Evolutionary conservation across 1,140 invertebrate species (phyloP), one percentile per base, ranked within the genome.

Genomic region (Atta texana): DNA sequence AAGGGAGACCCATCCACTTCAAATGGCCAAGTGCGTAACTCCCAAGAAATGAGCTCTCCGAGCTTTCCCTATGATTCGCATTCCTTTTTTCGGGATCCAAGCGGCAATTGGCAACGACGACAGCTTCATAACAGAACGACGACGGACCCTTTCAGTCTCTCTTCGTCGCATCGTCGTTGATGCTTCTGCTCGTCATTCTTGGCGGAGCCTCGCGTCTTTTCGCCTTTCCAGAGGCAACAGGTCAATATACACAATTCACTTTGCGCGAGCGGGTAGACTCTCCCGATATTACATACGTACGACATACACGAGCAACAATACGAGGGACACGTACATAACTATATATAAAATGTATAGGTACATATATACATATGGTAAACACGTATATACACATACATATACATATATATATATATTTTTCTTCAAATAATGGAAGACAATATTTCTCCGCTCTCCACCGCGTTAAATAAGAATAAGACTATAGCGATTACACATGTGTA

Each of bases 391-490:
- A 91, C 39, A 44, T 10, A 44, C 39, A 44, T 44, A 64, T 75
- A 89, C 64, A 80, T 59, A 87, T 76, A 90, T 55, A 81, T 53
- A 88, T 90, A 91, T 91, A 91, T 91, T 92, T 93, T 91, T 92
- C 93, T 92, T 93, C 93, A 92, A 93, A 91, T 92, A 92, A 94
- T 91, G 91, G 92, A 94, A 93, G 94, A 95, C 94, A 95, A 95
- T 95, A 95, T 95, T 94, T 93, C 88, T 92, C 92, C 90, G 90
- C 92, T 93, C 91, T 92, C 89, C 92, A 92, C 93, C 92, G 91
- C 89, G 91, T 91, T 39, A 68, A 44, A 28, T 82, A 72, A 82
- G 21, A 5, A 91, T 90, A 91, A 92, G 87, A 77, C 81, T 91
- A 91, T 89, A 85, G 88, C 88, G 88, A 80, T 85, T 66, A 61